Evolutionary conservation across 2,797 vertebrate genomes (phyloP).

Genomic region (Scomberomorus guttatus): DNA sequence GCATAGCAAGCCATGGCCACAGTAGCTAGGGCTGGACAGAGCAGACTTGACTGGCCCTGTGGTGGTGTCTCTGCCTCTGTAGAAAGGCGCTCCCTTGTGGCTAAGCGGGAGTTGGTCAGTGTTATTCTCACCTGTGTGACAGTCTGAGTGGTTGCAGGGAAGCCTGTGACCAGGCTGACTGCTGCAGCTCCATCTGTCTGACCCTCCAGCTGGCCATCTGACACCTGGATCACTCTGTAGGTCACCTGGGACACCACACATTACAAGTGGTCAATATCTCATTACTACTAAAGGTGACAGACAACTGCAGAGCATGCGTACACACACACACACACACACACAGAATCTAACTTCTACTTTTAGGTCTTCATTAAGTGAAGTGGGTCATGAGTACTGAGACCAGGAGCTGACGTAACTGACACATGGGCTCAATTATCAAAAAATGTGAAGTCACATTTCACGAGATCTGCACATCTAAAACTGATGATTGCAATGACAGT

Average conservation of each 20-base stretch:
- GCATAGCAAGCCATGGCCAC: no score
- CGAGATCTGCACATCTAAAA: background rate
- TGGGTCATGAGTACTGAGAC: conserved; percentile 7
- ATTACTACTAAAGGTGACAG: background rate
- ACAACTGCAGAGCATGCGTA: background rate
- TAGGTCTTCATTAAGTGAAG: conserved; percentile 2
- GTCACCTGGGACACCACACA: conserved; percentile 87
- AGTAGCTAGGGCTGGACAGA: no score
- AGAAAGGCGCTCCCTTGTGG: no score
- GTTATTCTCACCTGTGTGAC: conserved; percentile 81
- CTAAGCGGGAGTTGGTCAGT: background rate
- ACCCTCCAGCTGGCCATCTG: conserved; percentile 93
- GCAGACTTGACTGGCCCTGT: no score
- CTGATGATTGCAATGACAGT: background rate
- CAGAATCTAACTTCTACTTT: background rate
- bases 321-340: background rate
- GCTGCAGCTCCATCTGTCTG: conserved; percentile 91
- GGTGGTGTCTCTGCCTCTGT: no score
- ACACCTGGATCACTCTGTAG: conserved; percentile 95
- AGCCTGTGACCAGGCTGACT: conserved; percentile 94
- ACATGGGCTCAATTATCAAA: background rate
- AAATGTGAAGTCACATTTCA: background rate
- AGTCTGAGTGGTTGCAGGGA: conserved; percentile 89
- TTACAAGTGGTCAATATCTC: background rate
- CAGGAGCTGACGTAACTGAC: background rate